Conservation (phyloP, 64 coral and sea anemone species). For the Actinia equina region DNA sequence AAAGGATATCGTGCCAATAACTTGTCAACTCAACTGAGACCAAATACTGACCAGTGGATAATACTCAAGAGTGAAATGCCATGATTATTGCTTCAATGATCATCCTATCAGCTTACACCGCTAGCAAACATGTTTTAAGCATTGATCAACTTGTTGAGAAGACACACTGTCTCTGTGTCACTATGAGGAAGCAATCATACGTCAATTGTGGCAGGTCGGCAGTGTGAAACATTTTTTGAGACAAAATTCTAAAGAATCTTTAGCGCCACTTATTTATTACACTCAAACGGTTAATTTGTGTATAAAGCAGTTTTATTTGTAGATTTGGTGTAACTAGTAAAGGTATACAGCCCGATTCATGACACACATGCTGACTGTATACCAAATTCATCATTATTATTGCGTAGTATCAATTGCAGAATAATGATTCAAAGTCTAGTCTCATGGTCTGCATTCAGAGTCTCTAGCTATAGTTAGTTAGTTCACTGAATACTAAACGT, state of each 20-base stretch:
- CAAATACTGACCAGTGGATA: too few species aligned
- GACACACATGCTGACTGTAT: background rate
- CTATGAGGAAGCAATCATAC: background rate
- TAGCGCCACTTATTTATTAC: background rate
- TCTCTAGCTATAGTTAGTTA: background rate
- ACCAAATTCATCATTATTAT: background rate
- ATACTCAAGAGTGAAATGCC: background rate
- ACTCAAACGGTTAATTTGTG: background rate
- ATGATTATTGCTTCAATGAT: background rate
- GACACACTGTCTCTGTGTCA: background rate
- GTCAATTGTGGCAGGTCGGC: background rate
- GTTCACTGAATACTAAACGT: background rate
- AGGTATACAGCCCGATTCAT: background rate
- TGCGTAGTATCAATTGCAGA: background rate
- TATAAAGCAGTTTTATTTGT: background rate
- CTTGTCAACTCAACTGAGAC: background rate
- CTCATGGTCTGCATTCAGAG: background rate
- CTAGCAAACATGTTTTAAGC: slow-evolving; percentile 1
- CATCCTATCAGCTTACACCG: background rate
- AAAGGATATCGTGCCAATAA: background rate
- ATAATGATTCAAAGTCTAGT: slow-evolving; percentile 8
- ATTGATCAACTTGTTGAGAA: slow-evolving; percentile 7
- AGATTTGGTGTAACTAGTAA: background rate
- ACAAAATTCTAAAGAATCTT: background rate
- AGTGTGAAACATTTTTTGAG: background rate